A percentile compares a stretch with the other conserved stretches of the same genome.
Conservation (phyloP, 1,140 invertebrate genomes). For the Orius insidiosus region DNA sequence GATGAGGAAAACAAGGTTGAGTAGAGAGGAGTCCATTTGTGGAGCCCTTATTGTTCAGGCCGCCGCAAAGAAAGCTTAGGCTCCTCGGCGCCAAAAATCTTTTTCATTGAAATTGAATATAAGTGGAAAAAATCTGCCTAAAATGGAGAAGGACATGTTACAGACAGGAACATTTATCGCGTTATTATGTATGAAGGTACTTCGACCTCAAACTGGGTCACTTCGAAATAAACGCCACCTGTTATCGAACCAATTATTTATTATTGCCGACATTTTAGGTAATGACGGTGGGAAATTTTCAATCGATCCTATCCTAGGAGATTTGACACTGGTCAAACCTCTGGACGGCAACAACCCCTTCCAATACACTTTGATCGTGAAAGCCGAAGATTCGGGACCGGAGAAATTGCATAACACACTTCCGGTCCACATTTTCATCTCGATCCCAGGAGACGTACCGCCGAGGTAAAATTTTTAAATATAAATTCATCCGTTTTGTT, state of each 20-base stretch:
- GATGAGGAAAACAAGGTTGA: too few relatives aligned
- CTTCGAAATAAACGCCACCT: neutral
- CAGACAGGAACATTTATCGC: neutral
- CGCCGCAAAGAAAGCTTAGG: too few relatives aligned
- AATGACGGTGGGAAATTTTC: conserved; percentile 72
- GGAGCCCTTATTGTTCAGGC: too few relatives aligned
- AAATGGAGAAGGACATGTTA: neutral
- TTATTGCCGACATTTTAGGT: conserved; percentile 28
- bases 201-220: neutral
- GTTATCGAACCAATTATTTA: neutral
- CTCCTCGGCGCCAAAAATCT: too few relatives aligned
- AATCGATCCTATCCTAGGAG: conserved; percentile 58
- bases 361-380: conserved; percentile 66
- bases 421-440: conserved; percentile 53
- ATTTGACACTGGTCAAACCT: conserved; percentile 50
- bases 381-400: conserved; percentile 64
- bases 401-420: conserved; percentile 53
- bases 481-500: too few relatives aligned
- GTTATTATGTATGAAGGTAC: neutral
- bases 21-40: too few relatives aligned
- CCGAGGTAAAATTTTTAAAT: too few relatives aligned
- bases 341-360: conserved; percentile 44
- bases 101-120: too few relatives aligned
- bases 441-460: too few relatives aligned
- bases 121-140: neutral